Base-by-base conservation (phyloP, 2,113 vertebrate species). In the Nerophis ophidion region DNA sequence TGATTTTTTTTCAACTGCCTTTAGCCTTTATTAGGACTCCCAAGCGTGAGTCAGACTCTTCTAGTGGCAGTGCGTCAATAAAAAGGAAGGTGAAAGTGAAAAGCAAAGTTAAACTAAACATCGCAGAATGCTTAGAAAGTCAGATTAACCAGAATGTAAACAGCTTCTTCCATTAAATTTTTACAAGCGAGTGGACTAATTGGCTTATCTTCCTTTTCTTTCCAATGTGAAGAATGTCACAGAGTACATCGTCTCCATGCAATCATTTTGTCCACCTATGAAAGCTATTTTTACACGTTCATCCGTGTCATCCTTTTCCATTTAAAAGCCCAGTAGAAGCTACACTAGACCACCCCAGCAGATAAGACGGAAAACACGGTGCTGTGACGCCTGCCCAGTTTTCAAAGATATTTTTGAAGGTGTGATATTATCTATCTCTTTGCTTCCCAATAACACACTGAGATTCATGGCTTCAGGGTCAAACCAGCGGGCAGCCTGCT, bases 401-500 rank as follows among this genome's bases (percentile, higher is more conserved):
- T 67, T 74, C 59, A 61, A 51, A 51, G 60, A 45, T 51, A 49
- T 49, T 76, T 63, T 66, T 11, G 34, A 17, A 48, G 57, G 35
- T 57, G 53, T 15, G 33, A 12, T 34, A 40, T 65, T 17, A 44
- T 72, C 16, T 13, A 53, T 49, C 17, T 46, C 10, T 45, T 17
- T 61, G 16, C 8, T 57, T 48, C 47, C n/a, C 35, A 47, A 34
- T 46, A 57, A 19, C 55, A 69, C 53, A 58, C 59, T 50, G 62
- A 61, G 64, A 17, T 67, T 65, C 57, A 50, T 19, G 57, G 63
- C 38, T 47, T 65, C 44, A 61, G 26, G 48, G 61, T 66, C 44
- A 60, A 58, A 74, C 47, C 60, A 64, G 53, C 51, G 8, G 55
- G 63, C 13, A 16, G 17, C 11, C 8, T n/a, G 11, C 14, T 5